Conservation (phyloP, 2,113 vertebrate species). For the Blennius ocellaris region DNA sequence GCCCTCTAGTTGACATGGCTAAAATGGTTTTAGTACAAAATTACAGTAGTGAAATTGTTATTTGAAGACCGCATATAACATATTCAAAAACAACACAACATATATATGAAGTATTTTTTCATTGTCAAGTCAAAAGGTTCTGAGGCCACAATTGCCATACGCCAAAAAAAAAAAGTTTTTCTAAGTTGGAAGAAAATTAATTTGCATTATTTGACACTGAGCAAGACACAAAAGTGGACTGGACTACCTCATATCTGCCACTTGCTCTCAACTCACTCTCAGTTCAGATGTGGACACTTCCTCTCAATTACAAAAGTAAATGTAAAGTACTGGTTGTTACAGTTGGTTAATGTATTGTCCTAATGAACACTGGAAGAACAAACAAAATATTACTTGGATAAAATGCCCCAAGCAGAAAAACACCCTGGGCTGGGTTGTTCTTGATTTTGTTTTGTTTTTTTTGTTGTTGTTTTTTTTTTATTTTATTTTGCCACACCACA, state of each 20-base stretch:
- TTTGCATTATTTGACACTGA: slow-evolving; percentile 37
- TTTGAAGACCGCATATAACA: too few relatives aligned
- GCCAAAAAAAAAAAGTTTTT: slow-evolving; percentile 29
- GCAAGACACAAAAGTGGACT: slow-evolving; percentile 47
- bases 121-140: too few relatives aligned
- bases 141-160: slow-evolving; percentile 13
- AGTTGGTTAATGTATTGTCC: slow-evolving; percentile 61
- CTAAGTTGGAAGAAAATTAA: slow-evolving; percentile 46
- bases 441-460: too few relatives aligned
- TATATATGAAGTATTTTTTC: too few relatives aligned
- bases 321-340: slow-evolving; percentile 45
- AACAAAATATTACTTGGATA: slow-evolving; percentile 24
- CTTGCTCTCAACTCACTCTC: slow-evolving; percentile 19
- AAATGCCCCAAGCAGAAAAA: slow-evolving; percentile 31
- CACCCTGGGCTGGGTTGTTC: slow-evolving; percentile 28
- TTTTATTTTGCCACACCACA: slow-evolving; percentile 11
- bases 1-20: too few relatives aligned
- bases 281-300: slow-evolving; percentile 48
- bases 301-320: slow-evolving; percentile 66
- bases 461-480: too few relatives aligned
- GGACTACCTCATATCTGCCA: slow-evolving; percentile 48
- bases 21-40: too few relatives aligned
- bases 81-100: too few relatives aligned
- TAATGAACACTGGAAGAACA: slow-evolving; percentile 55
- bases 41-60: too few relatives aligned